Evolutionary conservation across 2,113 vertebrate genomes (phyloP).

Genomic region (Hemiscyllium ocellatum): DNA sequence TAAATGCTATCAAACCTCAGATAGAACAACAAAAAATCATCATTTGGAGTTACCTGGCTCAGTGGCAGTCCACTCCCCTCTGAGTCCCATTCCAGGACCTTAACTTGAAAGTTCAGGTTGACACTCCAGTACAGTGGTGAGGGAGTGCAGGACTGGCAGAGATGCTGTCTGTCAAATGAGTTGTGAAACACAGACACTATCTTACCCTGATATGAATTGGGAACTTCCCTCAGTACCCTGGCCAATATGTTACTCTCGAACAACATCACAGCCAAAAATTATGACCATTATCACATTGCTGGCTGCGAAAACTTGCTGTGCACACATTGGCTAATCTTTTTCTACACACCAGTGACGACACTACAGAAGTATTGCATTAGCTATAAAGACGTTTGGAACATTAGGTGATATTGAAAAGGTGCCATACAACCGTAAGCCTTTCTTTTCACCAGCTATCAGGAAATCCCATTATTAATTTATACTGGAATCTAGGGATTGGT

Average conservation of each 20-base stretch:
- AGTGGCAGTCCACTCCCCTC: neutral
- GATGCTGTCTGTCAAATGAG: neutral
- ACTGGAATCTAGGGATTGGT: no score
- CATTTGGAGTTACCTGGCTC: neutral
- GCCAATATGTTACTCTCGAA: neutral
- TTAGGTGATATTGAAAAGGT: neutral
- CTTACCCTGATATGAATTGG: neutral
- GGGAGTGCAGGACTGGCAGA: no score
- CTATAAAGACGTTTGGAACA: neutral
- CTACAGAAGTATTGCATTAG: neutral
- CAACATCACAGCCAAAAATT: neutral
- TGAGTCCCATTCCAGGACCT: neutral
- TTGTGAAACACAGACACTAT: neutral
- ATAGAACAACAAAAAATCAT: neutral
- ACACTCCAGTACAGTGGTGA: neutral
- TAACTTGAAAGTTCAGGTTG: neutral
- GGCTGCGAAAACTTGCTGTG: neutral
- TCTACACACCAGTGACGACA: neutral
- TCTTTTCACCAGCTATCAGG: neutral
- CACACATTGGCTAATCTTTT: neutral
- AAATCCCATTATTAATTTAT: no score
- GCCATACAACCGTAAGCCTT: neutral
- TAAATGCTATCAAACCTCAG: neutral
- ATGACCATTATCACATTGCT: neutral
- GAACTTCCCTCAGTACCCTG: neutral